Conservation (phyloP, 2,888 invertebrate species). For the Netelia fuscicornis region DNA sequence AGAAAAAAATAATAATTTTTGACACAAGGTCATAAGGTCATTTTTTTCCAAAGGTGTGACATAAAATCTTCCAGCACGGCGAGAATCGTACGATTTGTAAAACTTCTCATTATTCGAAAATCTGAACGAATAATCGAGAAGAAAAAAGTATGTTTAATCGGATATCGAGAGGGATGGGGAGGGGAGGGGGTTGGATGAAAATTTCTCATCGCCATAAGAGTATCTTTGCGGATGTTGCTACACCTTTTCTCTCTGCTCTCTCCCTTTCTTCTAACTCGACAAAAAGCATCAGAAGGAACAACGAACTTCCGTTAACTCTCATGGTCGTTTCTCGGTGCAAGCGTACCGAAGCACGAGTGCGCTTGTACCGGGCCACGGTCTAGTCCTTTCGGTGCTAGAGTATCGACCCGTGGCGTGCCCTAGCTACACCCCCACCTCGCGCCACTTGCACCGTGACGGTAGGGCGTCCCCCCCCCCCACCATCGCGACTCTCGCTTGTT, state of each 20-base stretch:
- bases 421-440: constrained; percentile 50
- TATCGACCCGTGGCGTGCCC: constrained; percentile 79
- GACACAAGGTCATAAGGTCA: too few species aligned
- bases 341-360: constrained; percentile 75
- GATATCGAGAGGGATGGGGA: not conserved
- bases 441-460: constrained; percentile 50
- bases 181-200: not conserved
- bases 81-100: too few species aligned
- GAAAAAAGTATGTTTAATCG: too few species aligned
- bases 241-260: constrained; percentile 11
- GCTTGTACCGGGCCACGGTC: constrained; percentile 67
- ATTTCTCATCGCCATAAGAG: not conserved
- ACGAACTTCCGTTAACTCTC: constrained; percentile 63
- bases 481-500: constrained; percentile 66
- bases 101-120: too few species aligned
- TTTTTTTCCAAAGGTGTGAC: too few species aligned
- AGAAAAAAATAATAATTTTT: too few species aligned
- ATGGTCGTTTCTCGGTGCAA: constrained; percentile 70
- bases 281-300: constrained; percentile 40
- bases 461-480: constrained; percentile 36
- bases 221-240: not conserved
- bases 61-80: too few species aligned
- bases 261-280: constrained; percentile 12
- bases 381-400: constrained; percentile 75
- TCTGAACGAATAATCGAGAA: too few species aligned